Percentiles rank a stretch among this genome's conserved stretches.
Evolutionary conservation across 2,797 vertebrate species (phyloP).

Genomic region (Nothura maculosa): DNA sequence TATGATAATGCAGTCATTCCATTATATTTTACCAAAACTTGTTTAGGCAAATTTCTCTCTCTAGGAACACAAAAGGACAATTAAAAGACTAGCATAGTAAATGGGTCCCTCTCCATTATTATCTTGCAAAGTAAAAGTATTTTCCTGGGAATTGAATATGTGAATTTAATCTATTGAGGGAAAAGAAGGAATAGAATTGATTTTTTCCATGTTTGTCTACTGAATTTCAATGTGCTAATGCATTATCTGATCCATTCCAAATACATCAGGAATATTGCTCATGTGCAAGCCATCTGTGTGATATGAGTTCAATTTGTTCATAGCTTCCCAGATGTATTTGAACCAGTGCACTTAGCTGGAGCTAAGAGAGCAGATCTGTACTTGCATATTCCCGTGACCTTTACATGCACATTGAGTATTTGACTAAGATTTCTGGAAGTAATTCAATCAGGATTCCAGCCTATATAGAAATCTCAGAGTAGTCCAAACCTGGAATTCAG

Average conservation of each 20-base stretch:
- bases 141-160: not conserved
- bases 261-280: not conserved
- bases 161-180: not conserved
- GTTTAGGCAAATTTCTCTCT: not conserved
- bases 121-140: not conserved
- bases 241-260: not conserved
- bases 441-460: not conserved
- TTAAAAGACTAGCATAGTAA: not conserved
- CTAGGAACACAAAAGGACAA: not conserved
- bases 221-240: constrained; percentile 10
- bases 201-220: constrained; percentile 8
- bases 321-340: not conserved
- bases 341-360: not conserved
- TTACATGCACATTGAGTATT: not conserved
- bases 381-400: not conserved
- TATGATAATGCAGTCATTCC: not conserved
- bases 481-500: not conserved
- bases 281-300: not conserved
- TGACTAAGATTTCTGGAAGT: not conserved
- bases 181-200: not conserved
- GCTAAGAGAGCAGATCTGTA: not conserved
- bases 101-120: not conserved
- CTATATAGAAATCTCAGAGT: not conserved
- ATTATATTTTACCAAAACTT: not conserved
- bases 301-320: not conserved